Percentiles rank a stretch among this genome's conserved stretches.
Evolutionary conservation across 2,113 vertebrate genomes (phyloP).

Genomic region (Brachyhypopomus gauderio): DNA sequence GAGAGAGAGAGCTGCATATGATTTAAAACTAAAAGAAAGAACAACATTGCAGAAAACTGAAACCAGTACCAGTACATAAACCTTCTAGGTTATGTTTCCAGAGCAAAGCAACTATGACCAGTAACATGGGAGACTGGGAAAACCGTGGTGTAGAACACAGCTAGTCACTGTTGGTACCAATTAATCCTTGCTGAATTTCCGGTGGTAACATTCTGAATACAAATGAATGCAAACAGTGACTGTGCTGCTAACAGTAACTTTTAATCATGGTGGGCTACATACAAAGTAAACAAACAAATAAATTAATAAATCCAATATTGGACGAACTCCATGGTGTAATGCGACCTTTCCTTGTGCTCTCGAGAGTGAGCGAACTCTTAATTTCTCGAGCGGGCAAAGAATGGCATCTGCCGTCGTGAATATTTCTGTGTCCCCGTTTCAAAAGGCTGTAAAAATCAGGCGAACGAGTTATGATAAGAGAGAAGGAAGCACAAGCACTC

Average conservation of each 20-base stretch:
- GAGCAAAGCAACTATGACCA: background rate
- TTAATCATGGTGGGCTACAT: background rate
- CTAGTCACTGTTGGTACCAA: background rate
- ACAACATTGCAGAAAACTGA: too few relatives aligned
- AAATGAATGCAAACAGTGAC: constrained; percentile 1
- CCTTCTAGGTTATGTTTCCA: background rate
- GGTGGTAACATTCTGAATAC: background rate
- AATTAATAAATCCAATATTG: too few relatives aligned
- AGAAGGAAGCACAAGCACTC: constrained; percentile 14
- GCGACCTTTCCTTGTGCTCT: background rate
- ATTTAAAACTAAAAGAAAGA: too few relatives aligned
- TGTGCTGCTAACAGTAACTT: background rate
- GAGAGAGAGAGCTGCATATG: too few relatives aligned
- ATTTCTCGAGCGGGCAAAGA: background rate
- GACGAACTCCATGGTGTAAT: background rate
- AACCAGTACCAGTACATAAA: too few relatives aligned
- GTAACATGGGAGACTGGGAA: background rate
- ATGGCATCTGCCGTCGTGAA: background rate
- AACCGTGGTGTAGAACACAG: background rate
- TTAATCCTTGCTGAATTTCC: background rate
- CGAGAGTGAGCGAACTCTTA: background rate
- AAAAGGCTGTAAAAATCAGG: constrained; percentile 49
- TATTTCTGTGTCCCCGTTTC: constrained; percentile 23
- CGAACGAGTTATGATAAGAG: constrained; percentile 65
- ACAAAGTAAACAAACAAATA: too few relatives aligned